Evolutionary conservation across 2,888 invertebrate genomes (phyloP).

Genomic region (Smittia sp.): DNA sequence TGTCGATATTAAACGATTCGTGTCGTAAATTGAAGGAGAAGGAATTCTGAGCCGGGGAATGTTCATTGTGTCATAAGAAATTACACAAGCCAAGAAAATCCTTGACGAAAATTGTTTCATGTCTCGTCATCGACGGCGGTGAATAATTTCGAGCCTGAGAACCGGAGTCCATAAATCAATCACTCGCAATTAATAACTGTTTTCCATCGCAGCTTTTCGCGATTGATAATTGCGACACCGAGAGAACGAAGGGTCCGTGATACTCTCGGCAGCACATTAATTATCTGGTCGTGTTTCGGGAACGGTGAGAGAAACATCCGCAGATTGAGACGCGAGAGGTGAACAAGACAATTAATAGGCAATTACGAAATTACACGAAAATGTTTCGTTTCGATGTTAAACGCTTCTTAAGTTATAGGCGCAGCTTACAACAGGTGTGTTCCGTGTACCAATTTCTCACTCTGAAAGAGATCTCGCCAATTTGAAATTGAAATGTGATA

Average conservation of each 20-base stretch:
- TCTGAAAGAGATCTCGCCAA: not conserved
- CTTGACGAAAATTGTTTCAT: no score
- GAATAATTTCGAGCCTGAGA: no score
- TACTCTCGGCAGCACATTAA: no score
- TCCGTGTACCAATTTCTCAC: not conserved
- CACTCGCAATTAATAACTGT: no score
- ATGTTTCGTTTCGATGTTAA: not conserved
- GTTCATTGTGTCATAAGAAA: not conserved
- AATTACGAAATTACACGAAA: not conserved
- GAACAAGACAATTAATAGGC: not conserved
- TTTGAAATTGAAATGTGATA: slow-evolving; percentile 2
- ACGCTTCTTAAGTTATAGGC: not conserved
- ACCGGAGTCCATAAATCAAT: no score
- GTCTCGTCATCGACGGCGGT: no score
- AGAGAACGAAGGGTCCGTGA: no score
- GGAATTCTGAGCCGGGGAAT: not conserved
- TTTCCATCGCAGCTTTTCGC: no score
- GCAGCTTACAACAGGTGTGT: not conserved
- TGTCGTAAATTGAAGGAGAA: not conserved
- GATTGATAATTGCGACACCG: no score
- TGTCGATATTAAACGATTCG: not conserved
- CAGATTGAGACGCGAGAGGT: not conserved
- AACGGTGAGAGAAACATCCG: not conserved
- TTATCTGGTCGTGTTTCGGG: no score
- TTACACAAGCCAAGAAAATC: not conserved